Conservation (phyloP, 2,797 vertebrate species). For the Chrysocyon brachyurus region DNA sequence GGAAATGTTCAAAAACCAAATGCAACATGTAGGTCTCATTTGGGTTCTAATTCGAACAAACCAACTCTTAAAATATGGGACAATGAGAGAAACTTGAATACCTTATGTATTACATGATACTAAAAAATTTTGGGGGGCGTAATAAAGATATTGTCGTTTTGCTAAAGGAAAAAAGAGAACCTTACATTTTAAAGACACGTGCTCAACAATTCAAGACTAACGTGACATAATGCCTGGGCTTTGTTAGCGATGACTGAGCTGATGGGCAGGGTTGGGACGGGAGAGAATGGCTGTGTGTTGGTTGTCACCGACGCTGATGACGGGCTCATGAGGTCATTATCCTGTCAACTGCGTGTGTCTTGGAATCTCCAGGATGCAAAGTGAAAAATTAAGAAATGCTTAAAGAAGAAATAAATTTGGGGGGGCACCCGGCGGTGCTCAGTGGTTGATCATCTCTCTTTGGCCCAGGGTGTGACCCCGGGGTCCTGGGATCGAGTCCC, state of each 20-base stretch:
- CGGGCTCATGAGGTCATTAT: not conserved
- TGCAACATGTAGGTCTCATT: not conserved
- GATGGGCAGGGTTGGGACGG: no score
- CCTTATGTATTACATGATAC: not conserved
- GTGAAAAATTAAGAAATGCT: not conserved
- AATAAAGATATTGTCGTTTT: not conserved
- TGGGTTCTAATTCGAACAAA: slow-evolving; percentile 10
- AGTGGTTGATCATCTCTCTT: no score
- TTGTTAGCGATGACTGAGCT: slow-evolving; percentile 31
- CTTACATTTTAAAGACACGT: not conserved
- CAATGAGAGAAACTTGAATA: not conserved
- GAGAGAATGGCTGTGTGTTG: not conserved
- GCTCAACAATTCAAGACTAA: slow-evolving; percentile 19
- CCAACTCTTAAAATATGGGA: not conserved
- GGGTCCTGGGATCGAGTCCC: no score
- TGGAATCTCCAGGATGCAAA: slow-evolving; percentile 5
- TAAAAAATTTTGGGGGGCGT: not conserved
- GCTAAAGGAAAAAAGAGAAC: not conserved
- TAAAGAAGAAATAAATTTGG: not conserved
- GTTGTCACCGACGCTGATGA: not conserved
- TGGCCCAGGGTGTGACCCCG: no score
- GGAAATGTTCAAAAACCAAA: not conserved
- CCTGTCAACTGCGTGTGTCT: not conserved
- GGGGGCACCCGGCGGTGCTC: no score
- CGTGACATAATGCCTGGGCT: not conserved